phyloP scores from a whole-genome alignment of 2,113 vertebrate genomes.

The Oreotrochilus melanogaster region DNA sequence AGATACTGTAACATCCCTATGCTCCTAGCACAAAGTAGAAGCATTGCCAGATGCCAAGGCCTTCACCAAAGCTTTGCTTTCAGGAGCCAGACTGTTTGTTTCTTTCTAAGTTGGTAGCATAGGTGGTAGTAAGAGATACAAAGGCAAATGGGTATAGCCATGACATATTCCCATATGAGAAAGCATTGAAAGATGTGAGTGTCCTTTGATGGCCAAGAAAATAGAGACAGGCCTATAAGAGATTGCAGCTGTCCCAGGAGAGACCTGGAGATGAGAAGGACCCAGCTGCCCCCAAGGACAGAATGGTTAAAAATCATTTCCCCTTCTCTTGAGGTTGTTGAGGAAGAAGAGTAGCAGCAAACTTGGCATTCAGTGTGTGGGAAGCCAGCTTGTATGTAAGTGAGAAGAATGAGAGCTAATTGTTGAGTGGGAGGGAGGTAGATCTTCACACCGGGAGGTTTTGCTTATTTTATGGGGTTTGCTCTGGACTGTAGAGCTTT shows the following conservation, averaged over 20 bases:
- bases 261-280: not conserved
- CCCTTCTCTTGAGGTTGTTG: not conserved
- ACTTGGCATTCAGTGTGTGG: not conserved
- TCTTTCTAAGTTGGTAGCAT: not conserved
- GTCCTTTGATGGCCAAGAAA: not conserved
- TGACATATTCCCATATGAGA: not conserved
- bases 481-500: conserved; percentile 37
- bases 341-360: not conserved
- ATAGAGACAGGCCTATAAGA: not conserved
- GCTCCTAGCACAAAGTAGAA: not conserved
- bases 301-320: not conserved
- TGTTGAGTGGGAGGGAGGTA: conserved; percentile 10
- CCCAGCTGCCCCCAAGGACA: not conserved
- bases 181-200: not conserved
- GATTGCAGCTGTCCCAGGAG: not conserved
- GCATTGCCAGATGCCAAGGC: not conserved
- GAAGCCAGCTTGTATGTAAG: not conserved
- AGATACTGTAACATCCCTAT: not conserved
- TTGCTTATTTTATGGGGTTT: conserved; percentile 42
- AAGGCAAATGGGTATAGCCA: not conserved
- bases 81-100: not conserved
- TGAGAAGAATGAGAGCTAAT: conserved; percentile 33
- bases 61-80: not conserved
- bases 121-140: not conserved
- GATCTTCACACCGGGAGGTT: conserved; percentile 53